Evolutionary conservation across 2,113 vertebrate species (phyloP).

Genomic region (Hepsetus odoe): DNA sequence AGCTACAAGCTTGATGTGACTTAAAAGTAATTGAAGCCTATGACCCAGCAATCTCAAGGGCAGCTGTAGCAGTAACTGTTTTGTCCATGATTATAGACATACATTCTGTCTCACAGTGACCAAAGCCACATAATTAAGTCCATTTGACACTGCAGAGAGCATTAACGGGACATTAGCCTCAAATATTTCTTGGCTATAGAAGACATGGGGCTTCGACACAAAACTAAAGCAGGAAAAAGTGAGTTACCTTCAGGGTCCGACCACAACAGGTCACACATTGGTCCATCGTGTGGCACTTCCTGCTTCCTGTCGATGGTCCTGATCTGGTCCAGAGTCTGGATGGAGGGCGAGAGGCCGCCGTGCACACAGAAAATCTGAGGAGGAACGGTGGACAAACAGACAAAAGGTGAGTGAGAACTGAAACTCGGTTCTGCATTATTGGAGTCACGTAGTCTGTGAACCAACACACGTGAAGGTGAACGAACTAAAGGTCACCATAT

Average conservation of each 20-base stretch:
- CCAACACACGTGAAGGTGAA: background rate
- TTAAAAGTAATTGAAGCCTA: no score
- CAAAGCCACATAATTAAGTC: no score
- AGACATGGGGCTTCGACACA: no score
- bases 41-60: no score
- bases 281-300: constrained; percentile 93
- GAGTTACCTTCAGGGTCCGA: constrained; percentile 91
- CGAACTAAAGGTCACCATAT: background rate
- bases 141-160: no score
- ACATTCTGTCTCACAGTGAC: no score
- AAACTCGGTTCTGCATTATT: background rate
- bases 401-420: rapidly evolving
- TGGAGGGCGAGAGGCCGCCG: constrained; percentile 91
- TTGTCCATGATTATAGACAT: no score
- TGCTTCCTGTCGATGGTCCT: constrained; percentile 95
- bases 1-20: no score
- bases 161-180: no score
- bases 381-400: background rate
- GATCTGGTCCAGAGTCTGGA: constrained; percentile 95
- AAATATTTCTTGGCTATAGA: no score
- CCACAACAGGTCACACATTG: constrained; percentile 96
- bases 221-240: no score
- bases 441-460: background rate
- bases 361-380: constrained; percentile 87
- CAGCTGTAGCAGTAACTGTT: no score